Conservation (phyloP, 2,797 vertebrate genomes). For the Enteromius treurensis region DNA sequence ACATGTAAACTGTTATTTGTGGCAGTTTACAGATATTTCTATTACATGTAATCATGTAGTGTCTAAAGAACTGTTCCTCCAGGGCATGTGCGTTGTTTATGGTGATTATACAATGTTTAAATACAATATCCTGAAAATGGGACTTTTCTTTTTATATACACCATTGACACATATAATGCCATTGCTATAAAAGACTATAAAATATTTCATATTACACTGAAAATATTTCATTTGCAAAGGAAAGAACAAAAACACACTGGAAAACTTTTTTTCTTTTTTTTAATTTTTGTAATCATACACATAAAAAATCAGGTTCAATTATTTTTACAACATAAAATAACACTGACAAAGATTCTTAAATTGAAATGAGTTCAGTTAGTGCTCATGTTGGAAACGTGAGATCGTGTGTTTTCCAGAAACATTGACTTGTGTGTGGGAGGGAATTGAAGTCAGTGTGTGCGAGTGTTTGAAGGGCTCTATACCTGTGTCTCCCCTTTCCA, state of each 20-base stretch:
- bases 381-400: constrained; percentile 47
- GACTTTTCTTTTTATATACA: background rate
- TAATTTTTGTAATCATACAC: constrained; percentile 50
- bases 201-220: background rate
- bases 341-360: constrained; percentile 74
- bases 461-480: constrained; percentile 52
- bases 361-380: constrained; percentile 53
- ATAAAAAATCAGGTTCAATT: constrained; percentile 70
- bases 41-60: background rate
- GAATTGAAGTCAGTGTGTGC: background rate
- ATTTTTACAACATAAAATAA: constrained; percentile 77
- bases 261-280: constrained; percentile 39
- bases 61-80: background rate
- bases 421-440: background rate
- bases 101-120: background rate
- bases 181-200: background rate
- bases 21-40: background rate
- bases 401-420: constrained; percentile 19
- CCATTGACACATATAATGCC: background rate
- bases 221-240: background rate
- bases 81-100: background rate
- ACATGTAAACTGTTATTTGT: background rate
- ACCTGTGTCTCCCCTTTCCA: constrained; percentile 35
- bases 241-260: constrained; percentile 37
- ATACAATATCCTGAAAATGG: background rate